Conservation (phyloP, 2,113 vertebrate species). For the Cichladusa arquata region DNA sequence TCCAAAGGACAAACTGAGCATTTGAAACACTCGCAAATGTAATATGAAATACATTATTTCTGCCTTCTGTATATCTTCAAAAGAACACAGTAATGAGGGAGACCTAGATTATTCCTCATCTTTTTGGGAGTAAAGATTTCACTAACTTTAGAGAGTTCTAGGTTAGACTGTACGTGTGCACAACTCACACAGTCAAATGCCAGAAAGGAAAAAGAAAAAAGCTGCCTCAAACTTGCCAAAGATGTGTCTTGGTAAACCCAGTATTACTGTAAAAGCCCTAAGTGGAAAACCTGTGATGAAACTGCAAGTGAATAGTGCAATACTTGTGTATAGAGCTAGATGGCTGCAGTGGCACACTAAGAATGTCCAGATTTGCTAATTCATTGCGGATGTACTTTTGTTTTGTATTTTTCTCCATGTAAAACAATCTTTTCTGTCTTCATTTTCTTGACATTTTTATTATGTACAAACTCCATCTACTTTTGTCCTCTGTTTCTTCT, state of each 20-base stretch:
- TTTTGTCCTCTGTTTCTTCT: background rate
- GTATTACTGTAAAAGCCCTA: background rate
- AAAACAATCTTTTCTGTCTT: slow-evolving; percentile 3
- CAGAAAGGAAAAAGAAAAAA: background rate
- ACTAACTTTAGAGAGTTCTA: background rate
- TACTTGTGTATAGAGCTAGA: slow-evolving; percentile 16
- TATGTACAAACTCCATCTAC: background rate
- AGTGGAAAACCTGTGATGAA: background rate
- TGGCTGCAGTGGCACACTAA: slow-evolving; percentile 45
- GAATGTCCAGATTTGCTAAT: background rate
- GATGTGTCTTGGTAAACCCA: background rate
- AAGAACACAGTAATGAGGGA: background rate
- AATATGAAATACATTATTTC: background rate
- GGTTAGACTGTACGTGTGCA: background rate
- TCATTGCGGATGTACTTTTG: background rate
- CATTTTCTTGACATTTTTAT: slow-evolving; percentile 29
- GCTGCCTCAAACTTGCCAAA: background rate
- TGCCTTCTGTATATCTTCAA: background rate
- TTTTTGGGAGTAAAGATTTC: background rate
- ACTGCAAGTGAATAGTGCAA: background rate
- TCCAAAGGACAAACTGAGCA: background rate
- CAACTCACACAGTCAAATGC: background rate
- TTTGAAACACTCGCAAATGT: background rate
- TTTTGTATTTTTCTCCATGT: background rate
- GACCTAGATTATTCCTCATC: background rate